Evolutionary conservation across 2,113 vertebrate species (phyloP), one percentile per base, ranked within the genome.

Genomic region (Saccopteryx leptura): DNA sequence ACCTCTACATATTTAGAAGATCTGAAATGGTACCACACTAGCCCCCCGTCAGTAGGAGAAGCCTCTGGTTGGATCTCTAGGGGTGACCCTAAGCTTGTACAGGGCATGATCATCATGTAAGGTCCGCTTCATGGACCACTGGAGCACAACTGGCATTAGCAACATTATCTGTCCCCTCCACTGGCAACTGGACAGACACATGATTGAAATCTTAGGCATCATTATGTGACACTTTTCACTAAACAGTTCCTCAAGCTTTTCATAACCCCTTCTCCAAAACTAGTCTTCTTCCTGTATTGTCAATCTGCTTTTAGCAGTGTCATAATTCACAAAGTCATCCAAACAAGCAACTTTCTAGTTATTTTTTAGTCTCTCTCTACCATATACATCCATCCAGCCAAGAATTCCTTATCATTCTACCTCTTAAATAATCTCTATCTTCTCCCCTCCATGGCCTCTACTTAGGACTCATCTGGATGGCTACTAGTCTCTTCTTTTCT

Each of bases 361-460:
- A 48, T 71, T n/a, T 93, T 84, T 61, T 13, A 50, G 39, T 65
- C 2, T 88, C 28, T 86, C 68, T 79, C 60, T 66, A 60, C 46
- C 48, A 82, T 8, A 11, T 21, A 87, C 21, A 68, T 71, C 71
- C 68, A 61, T 2, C 21, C 87, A 82, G 19, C 18, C 65, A 89
- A 90, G 79, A 92, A 83, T 50, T 90, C 31, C 58, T 54, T 24
- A 50, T 90, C 15, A 79, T 86, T 88, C 82, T 82, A 2, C 19
- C 2, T 85, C 17, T 89, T 78, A 63, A 79, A 23, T 63, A 74
- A 87, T 85, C 23, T 76, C 46, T 8, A 33, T 86, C 48, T 14
- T 86, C 26, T 90, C 12, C 28, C 71, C 21, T 90, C 71, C 50
- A 54, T 0, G 18, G 74, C 9, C 14, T 63, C 63, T 48, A 33